Percentiles rank a stretch among this genome's conserved stretches.
Evolutionary conservation across 37 sponge, comb jelly and placozoan species (phyloP).

Genomic region (Beroe forskalii): DNA sequence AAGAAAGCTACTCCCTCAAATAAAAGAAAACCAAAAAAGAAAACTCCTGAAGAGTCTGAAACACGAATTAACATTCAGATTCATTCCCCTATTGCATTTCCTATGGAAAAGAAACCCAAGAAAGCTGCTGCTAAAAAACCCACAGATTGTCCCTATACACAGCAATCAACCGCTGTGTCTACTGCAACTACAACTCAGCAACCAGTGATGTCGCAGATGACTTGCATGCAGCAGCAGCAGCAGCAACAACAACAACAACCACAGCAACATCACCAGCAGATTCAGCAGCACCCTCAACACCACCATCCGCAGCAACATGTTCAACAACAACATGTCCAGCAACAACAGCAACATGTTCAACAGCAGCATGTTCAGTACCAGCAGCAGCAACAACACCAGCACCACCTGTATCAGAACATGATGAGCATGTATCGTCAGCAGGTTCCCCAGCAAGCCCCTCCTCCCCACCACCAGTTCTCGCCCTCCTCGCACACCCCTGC

Average conservation of each 20-base stretch:
- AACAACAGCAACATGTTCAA: too few relatives aligned
- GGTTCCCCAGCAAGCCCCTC: background rate
- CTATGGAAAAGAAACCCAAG: background rate
- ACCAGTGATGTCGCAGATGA: too few relatives aligned
- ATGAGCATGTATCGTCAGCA: constrained; percentile 19
- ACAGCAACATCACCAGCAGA: background rate
- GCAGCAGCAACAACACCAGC: constrained; percentile 36
- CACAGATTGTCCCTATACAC: background rate
- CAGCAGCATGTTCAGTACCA: constrained; percentile 18
- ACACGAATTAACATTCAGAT: constrained; percentile 20
- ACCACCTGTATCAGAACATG: constrained; percentile 54
- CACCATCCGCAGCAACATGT: background rate
- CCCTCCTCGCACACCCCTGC: background rate
- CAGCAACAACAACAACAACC: too few relatives aligned
- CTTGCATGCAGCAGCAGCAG: background rate
- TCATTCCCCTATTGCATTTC: background rate
- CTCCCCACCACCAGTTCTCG: background rate
- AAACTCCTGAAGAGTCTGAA: background rate
- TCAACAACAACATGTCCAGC: background rate
- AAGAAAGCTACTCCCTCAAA: background rate
- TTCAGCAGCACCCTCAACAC: background rate
- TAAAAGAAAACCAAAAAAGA: constrained; percentile 9
- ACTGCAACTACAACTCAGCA: background rate
- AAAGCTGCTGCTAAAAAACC: background rate
- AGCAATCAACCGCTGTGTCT: background rate